Evolutionary conservation across 2,888 invertebrate genomes (phyloP), one percentile per base, ranked within the genome.

Genomic region (Eupithecia tripunctaria): DNA sequence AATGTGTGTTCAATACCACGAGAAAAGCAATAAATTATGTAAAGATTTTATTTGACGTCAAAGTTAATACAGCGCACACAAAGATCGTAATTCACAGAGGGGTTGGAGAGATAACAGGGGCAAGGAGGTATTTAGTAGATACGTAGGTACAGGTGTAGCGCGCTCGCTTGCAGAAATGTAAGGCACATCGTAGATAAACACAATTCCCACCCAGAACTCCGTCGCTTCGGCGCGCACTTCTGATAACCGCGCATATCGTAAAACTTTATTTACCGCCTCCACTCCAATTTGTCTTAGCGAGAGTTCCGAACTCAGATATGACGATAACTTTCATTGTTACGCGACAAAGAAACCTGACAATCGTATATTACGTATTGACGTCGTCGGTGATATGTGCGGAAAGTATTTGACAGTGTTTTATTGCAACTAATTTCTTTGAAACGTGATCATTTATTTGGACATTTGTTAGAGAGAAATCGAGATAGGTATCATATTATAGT

Each of bases 231-330:
- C 86, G 85, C 84, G 83, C 86, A 85, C 86, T 88, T 84, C 89
- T 89, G 91, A 92, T 92, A 92, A 92, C 90, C 88, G 86, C 86
- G 88, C 89, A 88, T 90, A 90, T 91, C 91, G 89, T 89, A 90
- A 90, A 91, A 92, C 89, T 92, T 91, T 92, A 90, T 90, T 90
- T 89, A 88, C 88, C 88, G 86, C 88, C 89, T 88, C 88, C 85
- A 83, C 87, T 88, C 85, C 88, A 89, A 92, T 91, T 91, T 91
- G 90, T 91, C 91, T 89, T 89, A 83, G 86, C 85, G 81, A 87
- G 89, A 92, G 84, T 90, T 91, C 84, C 82, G 84, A 87, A 87
- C 86, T 88, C 87, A 86, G 88, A 88, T 89, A 89, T 87, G 86
- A 86, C 86, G 88, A 85, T 85, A 88, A 86, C 85, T 86, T 86